phyloP scores from a whole-genome alignment of 2,113 vertebrate genomes.

The Platysteira castanea region DNA sequence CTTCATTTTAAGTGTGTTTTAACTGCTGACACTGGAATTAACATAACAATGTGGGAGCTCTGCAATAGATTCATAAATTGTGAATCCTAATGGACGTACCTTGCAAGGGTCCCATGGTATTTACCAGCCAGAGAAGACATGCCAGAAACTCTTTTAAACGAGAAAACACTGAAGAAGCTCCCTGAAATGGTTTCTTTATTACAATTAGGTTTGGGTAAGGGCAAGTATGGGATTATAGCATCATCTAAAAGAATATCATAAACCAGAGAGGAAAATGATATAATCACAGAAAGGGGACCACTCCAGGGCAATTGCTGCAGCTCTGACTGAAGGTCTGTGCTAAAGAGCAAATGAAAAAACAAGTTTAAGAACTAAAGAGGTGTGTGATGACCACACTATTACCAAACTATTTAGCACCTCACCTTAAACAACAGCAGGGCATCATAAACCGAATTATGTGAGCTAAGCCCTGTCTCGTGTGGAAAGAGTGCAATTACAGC shows the following conservation, averaged over 20 bases:
- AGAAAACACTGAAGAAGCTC: not conserved
- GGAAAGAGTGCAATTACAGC: not conserved
- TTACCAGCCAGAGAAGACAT: not conserved
- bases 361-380: not conserved
- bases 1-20: slow-evolving; percentile 67
- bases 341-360: not conserved
- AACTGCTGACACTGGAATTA: slow-evolving; percentile 64
- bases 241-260: not conserved
- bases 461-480: not conserved
- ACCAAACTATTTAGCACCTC: not conserved
- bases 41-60: slow-evolving; percentile 42
- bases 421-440: not conserved
- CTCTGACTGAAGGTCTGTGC: not conserved
- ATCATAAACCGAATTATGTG: not conserved
- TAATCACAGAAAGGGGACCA: not conserved
- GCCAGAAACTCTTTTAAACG: not conserved
- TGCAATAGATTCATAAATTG: slow-evolving; percentile 48
- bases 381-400: not conserved
- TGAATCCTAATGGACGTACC: not conserved
- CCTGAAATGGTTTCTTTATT: not conserved
- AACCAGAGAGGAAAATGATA: not conserved
- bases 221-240: not conserved
- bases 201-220: not conserved
- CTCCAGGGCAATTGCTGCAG: not conserved
- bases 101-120: not conserved